Evolutionary conservation across 2,888 invertebrate species (phyloP), one percentile per base, ranked within the genome.

Genomic region (Diaperis boleti): DNA sequence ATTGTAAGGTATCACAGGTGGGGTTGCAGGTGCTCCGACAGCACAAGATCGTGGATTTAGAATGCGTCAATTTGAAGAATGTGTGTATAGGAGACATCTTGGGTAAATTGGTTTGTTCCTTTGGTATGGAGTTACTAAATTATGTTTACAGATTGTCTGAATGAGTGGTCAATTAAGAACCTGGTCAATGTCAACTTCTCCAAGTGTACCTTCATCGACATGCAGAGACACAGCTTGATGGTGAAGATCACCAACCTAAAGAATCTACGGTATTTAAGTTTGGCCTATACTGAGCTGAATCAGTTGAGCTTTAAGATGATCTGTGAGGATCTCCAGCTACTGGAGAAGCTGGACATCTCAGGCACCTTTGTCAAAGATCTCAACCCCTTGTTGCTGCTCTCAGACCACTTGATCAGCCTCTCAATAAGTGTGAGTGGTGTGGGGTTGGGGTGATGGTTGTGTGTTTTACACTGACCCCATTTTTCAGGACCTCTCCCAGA

Each of bases 231-330:
- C 71, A 75, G 74, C 68, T 74, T 75, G 55, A 76, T 79, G 72
- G 85, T 88, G 39, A 85, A 87, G 35, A 81, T 89, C 67, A 85
- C 87, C 18, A 85, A 86, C 74, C 81, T 90, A 31, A 84, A 84
- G 63, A 86, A 84, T 65, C 78, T 90, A 52, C 85, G 83, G 63
- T 82, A 81, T 54, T 78, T 90, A 41, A 88, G 89, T 79, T 86
- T 90, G 2, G 86, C 89, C 61, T 83, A 86, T 71, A 90, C 89
- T n/a, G 88, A 89, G 74, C 85, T 90, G 74, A 89, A 88, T 76
- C 85, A 85, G 67, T 85, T 85, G 70, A 86, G 87, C 14, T 82
- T 90, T 64, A 85, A 87, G 71, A 87, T 89, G 66, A 84, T 90
- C 50, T 87, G 87, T 61, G 86, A 88, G 69, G 88, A 90, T 79